These are phyloP conservation scores for Euzophera pinguis DNA, from an alignment of 2,888 invertebrate genomes.

Conservation along the genomic window DNA sequence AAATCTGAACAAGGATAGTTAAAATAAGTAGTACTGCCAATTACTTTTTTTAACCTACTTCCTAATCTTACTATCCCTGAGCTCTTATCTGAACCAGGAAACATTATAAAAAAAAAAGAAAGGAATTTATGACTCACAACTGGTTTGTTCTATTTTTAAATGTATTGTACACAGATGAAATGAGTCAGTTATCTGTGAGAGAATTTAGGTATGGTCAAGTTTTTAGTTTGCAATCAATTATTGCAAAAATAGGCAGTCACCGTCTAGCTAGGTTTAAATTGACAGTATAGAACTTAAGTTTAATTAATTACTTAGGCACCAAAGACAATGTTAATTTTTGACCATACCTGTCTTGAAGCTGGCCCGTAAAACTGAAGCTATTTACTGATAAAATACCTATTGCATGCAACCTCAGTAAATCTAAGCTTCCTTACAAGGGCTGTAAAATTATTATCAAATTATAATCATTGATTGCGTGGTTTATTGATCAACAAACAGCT, in stretches of 20 bases:
- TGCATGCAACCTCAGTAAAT: neutral
- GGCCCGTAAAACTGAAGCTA: neutral
- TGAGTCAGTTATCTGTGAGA: slow-evolving; percentile 5
- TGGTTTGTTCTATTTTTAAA: slow-evolving; percentile 8
- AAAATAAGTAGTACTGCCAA: slow-evolving; percentile 2
- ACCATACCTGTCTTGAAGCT: neutral
- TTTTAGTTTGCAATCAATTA: no score
- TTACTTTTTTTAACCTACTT: neutral
- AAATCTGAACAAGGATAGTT: neutral
- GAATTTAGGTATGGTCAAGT: neutral
- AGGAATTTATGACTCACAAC: slow-evolving; percentile 9
- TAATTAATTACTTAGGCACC: neutral
- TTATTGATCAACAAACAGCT: slow-evolving; percentile 24
- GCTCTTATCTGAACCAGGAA: slow-evolving; percentile 1
- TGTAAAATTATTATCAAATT: slow-evolving; percentile 2
- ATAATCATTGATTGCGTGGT: slow-evolving; percentile 28
- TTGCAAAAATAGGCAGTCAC: no score
- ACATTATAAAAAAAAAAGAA: neutral
- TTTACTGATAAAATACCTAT: neutral
- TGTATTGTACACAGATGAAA: slow-evolving; percentile 4
- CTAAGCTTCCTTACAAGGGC: slow-evolving; percentile 3
- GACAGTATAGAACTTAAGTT: no score
- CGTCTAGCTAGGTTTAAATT: no score
- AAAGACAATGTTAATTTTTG: neutral
- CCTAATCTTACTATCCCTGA: slow-evolving; percentile 1